These are phyloP conservation scores for Mus spicilegus DNA, from an alignment of 2,113 vertebrate genomes.

Conservation along the genomic window DNA sequence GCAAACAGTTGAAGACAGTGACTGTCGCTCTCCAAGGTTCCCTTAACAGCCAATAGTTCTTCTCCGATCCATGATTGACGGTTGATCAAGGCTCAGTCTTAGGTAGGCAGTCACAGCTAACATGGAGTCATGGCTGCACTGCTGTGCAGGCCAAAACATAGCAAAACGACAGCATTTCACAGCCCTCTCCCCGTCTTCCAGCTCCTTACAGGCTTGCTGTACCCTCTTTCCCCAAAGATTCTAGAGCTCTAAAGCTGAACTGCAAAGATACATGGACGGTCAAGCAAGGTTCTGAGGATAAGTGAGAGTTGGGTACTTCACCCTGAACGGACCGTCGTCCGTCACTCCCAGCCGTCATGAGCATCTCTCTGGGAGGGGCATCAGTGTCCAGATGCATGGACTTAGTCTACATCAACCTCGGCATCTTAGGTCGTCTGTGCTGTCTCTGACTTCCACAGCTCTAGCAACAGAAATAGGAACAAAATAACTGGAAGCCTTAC, in stretches of 20 bases:
- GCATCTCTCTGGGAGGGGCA: background rate
- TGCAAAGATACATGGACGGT: too few species aligned
- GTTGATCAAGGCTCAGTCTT: background rate
- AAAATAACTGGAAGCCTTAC: background rate
- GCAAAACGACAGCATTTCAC: background rate
- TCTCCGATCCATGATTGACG: background rate
- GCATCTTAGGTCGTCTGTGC: accelerated
- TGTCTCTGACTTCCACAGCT: background rate
- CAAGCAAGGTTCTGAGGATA: background rate
- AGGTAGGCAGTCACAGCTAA: background rate
- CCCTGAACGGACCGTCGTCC: background rate
- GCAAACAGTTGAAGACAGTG: background rate
- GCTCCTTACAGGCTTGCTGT: background rate
- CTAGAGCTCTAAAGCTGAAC: background rate
- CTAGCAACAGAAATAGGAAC: background rate
- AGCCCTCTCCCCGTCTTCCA: background rate
- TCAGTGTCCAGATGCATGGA: background rate
- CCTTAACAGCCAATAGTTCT: background rate
- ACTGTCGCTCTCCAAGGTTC: background rate
- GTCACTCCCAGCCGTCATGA: too few species aligned
- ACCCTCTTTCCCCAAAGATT: background rate
- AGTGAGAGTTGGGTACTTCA: too few species aligned
- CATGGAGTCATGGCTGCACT: too few species aligned
- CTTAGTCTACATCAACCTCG: background rate
- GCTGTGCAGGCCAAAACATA: background rate